Evolutionary conservation across 2,888 invertebrate genomes (phyloP), one percentile per base, ranked within the genome.

Genomic region (Rotaria magnacalcarata): DNA sequence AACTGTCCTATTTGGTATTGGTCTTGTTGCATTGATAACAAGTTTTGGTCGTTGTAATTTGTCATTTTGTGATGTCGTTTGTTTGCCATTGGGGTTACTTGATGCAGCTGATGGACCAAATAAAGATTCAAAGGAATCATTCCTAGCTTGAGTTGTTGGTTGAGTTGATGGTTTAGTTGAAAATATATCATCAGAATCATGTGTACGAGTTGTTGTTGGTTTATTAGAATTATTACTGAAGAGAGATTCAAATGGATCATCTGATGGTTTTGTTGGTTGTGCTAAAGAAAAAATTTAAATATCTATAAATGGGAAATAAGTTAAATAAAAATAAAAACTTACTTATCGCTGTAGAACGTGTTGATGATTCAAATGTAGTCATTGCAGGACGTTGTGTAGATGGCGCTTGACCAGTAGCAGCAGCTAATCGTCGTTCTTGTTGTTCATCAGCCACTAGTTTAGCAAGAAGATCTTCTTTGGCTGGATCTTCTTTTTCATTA

Each of bases 361-460:
- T 27, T 67, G 67, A 67, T 34, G 67, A 34, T 54, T 54, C 54
- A 21, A 54, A 54, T 21, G 21, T 54, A 21, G 3, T 54, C 54
- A 54, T 54, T 54, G 21, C 0, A 4, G 54, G 21, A 54, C 54
- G 54, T 54, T 54, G 54, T 21, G 54, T 54, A 54, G 19, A 21
- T 6, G 54, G 21, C 21, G 54, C 5, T 54, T 19, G 54, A 54
- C 21, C 21, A 54, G 67, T 4, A 67, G 67, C 3, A 67, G 67
- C 34, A 34, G 27, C 67, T 19, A 19, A 7, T 19, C 34, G n/a
- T 67, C 67, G 67, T 67, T 67, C 67, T 34, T 67, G 67, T 67
- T 67, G 67, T 67, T 67, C 67, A 67, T 67, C 67, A 34, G 67
- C 34, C n/a, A 67, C 34, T 67, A 67, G 34, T 67, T 67, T 67